Conservation (phyloP, 1,140 invertebrate species). For the Ceratosolen fusciceps region DNA sequence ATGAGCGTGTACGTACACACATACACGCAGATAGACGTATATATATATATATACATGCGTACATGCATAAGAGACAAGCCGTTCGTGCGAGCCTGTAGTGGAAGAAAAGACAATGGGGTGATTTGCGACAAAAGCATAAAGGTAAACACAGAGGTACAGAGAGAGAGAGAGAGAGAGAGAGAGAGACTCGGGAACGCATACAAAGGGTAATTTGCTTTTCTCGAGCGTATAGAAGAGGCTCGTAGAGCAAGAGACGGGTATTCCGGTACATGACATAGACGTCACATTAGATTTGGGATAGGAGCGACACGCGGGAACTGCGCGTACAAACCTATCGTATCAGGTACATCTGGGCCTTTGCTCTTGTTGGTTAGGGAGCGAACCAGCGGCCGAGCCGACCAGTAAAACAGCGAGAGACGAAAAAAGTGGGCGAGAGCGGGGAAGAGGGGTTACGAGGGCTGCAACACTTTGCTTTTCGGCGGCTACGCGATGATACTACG, state of each 20-base stretch:
- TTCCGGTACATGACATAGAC: conserved; percentile 9
- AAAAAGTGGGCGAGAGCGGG: conserved; percentile 7
- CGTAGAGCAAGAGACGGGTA: background rate
- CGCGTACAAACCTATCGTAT: background rate
- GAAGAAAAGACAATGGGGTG: background rate
- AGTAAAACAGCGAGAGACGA: conserved; percentile 1
- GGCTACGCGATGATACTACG: conserved; percentile 64
- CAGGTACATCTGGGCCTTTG: conserved; percentile 16
- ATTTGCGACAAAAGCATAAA: conserved; percentile 13
- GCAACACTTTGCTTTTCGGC: conserved; percentile 68
- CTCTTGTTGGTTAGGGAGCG: background rate
- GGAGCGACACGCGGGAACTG: background rate
- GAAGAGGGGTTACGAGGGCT: conserved; percentile 31
- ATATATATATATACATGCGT: too few species aligned
- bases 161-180: too few species aligned
- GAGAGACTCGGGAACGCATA: background rate
- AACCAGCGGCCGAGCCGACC: background rate
- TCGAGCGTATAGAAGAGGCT: too few species aligned
- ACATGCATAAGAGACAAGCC: background rate
- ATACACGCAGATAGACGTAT: too few species aligned
- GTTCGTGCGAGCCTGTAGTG: background rate
- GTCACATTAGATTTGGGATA: conserved; percentile 8
- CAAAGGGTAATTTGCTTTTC: conserved; percentile 5
- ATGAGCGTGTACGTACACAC: too few species aligned
- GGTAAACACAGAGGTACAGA: background rate